A percentile compares a stretch with the other conserved stretches of the same genome.
phyloP scores from a whole-genome alignment of 2,888 invertebrate genomes.

The Andrena bicolor region DNA sequence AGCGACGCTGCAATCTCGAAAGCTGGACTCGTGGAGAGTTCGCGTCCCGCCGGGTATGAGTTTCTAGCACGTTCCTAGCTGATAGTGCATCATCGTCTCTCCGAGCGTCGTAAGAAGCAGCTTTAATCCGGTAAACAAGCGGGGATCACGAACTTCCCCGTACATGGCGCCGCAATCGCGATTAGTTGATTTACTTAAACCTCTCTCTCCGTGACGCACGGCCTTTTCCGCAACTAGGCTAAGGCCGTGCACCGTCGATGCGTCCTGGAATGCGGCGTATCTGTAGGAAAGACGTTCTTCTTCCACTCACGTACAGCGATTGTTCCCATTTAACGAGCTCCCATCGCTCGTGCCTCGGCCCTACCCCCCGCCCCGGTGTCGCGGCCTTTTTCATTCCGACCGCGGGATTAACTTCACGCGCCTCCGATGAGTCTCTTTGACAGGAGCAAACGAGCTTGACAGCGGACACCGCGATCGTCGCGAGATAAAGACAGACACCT shows the following conservation, averaged over 20 bases:
- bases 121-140: slow-evolving; percentile 38
- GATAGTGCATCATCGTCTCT: not conserved
- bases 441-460: slow-evolving; percentile 12
- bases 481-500: slow-evolving; percentile 19
- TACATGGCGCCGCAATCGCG: slow-evolving; percentile 39
- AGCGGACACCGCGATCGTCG: slow-evolving; percentile 10
- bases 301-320: slow-evolving; percentile 46
- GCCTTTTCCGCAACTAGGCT: slow-evolving; percentile 64
- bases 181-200: slow-evolving; percentile 61
- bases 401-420: slow-evolving; percentile 35
- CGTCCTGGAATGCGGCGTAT: slow-evolving; percentile 60
- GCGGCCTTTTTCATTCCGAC: slow-evolving; percentile 4
- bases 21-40: no score
- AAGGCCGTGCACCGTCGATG: slow-evolving; percentile 57
- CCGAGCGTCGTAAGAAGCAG: not conserved
- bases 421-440: slow-evolving; percentile 32
- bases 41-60: no score
- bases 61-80: no score
- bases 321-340: slow-evolving; percentile 48
- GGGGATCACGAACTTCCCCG: slow-evolving; percentile 29
- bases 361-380: slow-evolving; percentile 2
- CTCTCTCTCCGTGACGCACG: slow-evolving; percentile 17
- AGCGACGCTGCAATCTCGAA: no score
- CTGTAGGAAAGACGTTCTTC: slow-evolving; percentile 51
- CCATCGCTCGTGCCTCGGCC: slow-evolving; percentile 15